These are phyloP conservation scores for Hemicrepidius hirtus DNA, from an alignment of 2,888 invertebrate species.

Conservation along the genomic window DNA sequence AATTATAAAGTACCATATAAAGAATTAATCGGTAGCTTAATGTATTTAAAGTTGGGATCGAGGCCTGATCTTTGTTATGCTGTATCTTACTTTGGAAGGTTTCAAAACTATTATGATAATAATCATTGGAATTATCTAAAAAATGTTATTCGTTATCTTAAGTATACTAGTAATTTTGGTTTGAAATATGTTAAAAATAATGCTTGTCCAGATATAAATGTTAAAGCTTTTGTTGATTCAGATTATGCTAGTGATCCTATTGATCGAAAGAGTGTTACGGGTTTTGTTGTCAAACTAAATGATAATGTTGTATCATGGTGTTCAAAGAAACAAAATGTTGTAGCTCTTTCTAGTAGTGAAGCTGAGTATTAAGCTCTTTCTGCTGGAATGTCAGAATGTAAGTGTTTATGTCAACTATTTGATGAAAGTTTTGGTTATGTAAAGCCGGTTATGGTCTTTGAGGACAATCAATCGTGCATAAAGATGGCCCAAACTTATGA, in stretches of 20 bases:
- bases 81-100: slow-evolving; percentile 46
- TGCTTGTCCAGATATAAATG: slow-evolving; percentile 42
- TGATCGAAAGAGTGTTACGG: slow-evolving; percentile 55
- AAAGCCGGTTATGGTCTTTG: too few species aligned
- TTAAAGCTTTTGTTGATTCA: slow-evolving; percentile 54
- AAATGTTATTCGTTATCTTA: too few species aligned
- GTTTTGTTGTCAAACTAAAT: slow-evolving; percentile 52
- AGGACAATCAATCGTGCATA: slow-evolving; percentile 41
- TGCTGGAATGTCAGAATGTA: slow-evolving; percentile 49
- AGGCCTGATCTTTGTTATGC: slow-evolving; percentile 21
- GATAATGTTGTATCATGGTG: slow-evolving; percentile 53
- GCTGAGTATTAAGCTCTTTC: slow-evolving; percentile 54
- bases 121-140: too few species aligned
- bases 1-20: neutral
- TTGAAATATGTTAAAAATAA: slow-evolving; percentile 40
- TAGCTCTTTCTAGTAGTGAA: slow-evolving; percentile 51
- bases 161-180: slow-evolving; percentile 18
- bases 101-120: slow-evolving; percentile 42
- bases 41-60: slow-evolving; percentile 2
- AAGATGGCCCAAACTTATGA: slow-evolving; percentile 46
- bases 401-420: slow-evolving; percentile 51
- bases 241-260: slow-evolving; percentile 52
- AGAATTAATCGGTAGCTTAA: neutral
- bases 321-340: slow-evolving; percentile 50
- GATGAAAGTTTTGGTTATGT: slow-evolving; percentile 23